Base-by-base conservation (phyloP, 2,888 invertebrate species). In the Amblyteles armatorius region DNA sequence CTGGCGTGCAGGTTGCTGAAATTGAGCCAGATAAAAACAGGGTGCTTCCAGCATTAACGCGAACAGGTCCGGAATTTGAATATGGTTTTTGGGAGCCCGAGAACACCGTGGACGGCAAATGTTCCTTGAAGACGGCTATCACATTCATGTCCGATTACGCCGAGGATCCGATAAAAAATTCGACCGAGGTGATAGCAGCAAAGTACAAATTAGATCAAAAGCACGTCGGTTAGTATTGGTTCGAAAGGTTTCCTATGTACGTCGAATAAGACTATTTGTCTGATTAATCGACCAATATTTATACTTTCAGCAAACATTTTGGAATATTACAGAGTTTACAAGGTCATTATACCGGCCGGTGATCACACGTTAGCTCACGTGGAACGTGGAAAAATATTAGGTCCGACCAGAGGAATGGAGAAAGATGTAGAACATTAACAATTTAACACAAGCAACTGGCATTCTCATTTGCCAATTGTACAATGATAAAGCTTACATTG, bases 71-170 rank as follows among this genome's bases (percentile, higher is more conserved):
- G 73, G 95, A 95, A 1, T 96, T 95, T 87, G 96, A 96, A 86
- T 96, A 95, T 91, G 97, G 97, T 0, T 96, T 96, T 89, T 94
- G 96, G 91, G 97, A 97, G 91, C 96, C 97, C 0, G 93, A 94
- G 0, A 94, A 91, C 74, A 92, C 97, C 0, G 94, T 95, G 0
- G 94, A 94, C 40, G 98, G 98, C 0, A 95, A 94, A 90, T 95
- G 96, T 71, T 96, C 96, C 0, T 93, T 98, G 29, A 94, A 95
- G 52, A 95, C 96, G 87, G 95, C 95, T 0, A 90, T 97, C 50
- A 94, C 95, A 79, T 96, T 97, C 88, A 95, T 98, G 63, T 94
- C 95, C 0, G 95, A 96, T 26, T 95, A 97, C 92, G 95, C 95
- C 90, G 90, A 93, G 0, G 95, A 97, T 88, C 96, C 97, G 0